Evolutionary conservation across 2,797 vertebrate species (phyloP).

Genomic region (Platyrinchus mystaceus): DNA sequence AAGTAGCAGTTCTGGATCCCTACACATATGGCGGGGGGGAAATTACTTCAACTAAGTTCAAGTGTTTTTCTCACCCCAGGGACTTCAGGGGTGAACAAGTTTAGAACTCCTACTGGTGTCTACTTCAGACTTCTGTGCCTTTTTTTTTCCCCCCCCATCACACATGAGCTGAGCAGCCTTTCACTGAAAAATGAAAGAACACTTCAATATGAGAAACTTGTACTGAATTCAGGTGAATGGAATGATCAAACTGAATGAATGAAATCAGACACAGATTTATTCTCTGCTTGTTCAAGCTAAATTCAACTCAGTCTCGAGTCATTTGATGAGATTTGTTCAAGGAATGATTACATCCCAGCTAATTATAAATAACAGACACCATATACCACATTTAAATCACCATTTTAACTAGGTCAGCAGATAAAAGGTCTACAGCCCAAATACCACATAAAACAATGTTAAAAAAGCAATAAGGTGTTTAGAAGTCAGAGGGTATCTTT

Average conservation of each 20-base stretch:
- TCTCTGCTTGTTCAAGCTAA: not conserved
- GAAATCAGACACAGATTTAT: not conserved
- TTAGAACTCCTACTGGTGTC: not conserved
- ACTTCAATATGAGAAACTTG: not conserved
- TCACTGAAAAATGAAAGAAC: not conserved
- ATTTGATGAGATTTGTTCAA: not conserved
- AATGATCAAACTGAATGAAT: not conserved
- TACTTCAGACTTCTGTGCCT: not conserved
- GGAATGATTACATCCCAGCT: not conserved
- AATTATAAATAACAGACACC: not conserved
- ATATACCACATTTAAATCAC: not conserved
- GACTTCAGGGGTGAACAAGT: not conserved
- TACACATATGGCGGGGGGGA: fast-evolving
- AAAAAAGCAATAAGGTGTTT: not conserved
- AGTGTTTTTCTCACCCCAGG: not conserved
- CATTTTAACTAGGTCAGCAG: not conserved
- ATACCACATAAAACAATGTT: not conserved
- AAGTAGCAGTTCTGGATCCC: not conserved
- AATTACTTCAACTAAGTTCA: not conserved
- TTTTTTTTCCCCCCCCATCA: not conserved
- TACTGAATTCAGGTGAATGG: not conserved
- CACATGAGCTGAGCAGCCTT: not conserved
- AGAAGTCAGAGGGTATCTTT: not conserved
- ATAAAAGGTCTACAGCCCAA: not conserved
- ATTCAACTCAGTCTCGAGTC: not conserved